phyloP scores from a whole-genome alignment of 2,113 vertebrate species.

The Symphodus melops region DNA sequence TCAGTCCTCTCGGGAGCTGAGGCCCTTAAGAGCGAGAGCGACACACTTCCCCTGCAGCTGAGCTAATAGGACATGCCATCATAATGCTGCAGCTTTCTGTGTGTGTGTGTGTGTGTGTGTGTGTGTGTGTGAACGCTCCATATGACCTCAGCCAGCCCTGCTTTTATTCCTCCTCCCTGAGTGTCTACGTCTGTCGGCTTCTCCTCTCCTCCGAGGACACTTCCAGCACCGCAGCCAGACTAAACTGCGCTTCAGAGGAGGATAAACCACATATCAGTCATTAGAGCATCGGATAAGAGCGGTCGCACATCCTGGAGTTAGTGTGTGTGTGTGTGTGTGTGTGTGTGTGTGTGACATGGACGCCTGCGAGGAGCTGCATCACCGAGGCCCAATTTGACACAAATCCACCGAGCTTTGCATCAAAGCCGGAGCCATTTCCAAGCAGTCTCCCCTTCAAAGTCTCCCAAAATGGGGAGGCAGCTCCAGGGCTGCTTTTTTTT shows the following conservation, averaged over 20 bases:
- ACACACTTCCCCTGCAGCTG: conserved; percentile 16
- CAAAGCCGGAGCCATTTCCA: conserved; percentile 57
- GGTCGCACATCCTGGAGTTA: conserved; percentile 8
- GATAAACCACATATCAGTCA: conserved; percentile 39
- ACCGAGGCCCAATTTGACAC: conserved; percentile 56
- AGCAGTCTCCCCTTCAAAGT: conserved; percentile 45
- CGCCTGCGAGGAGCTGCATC: conserved; percentile 24
- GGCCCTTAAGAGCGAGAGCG: conserved; percentile 19
- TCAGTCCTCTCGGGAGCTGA: conserved; percentile 25
- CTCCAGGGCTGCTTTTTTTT: not conserved
- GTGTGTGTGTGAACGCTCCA: conserved; percentile 12
- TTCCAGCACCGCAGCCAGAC: not conserved
- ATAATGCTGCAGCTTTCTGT: conserved; percentile 7
- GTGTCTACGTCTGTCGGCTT: not conserved
- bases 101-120: conserved; percentile 9
- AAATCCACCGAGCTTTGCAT: conserved; percentile 64
- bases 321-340: conserved; percentile 9
- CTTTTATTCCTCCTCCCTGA: conserved; percentile 24
- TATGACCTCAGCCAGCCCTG: conserved; percentile 20
- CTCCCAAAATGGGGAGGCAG: conserved; percentile 32
- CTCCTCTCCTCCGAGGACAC: conserved; percentile 17
- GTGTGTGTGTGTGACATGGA: conserved; percentile 33
- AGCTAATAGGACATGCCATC: conserved; percentile 43
- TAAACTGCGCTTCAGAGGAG: conserved; percentile 31
- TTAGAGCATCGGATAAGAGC: conserved; percentile 43